Percentiles rank a stretch among this genome's conserved stretches.
phyloP scores from a whole-genome alignment of 2,888 invertebrate species.

The Atherix ibis region DNA sequence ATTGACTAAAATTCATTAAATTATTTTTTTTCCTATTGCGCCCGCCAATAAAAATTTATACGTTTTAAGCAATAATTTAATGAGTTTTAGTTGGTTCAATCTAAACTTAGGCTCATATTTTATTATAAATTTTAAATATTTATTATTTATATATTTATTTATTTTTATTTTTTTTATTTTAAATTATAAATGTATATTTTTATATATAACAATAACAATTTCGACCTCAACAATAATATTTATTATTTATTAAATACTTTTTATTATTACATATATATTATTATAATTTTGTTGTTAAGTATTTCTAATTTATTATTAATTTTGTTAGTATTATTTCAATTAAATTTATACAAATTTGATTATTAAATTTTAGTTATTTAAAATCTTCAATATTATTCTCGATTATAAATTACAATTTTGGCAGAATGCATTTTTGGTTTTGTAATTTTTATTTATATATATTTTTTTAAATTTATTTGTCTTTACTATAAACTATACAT shows the following conservation, averaged over 20 bases:
- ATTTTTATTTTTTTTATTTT: constrained; percentile 5
- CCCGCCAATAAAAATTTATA: no score
- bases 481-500: constrained; percentile 3
- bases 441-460: no score
- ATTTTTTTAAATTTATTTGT: constrained; percentile 1
- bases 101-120: no score
- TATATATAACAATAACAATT: constrained; percentile 13
- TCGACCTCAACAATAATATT: constrained; percentile 11
- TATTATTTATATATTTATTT: not conserved
- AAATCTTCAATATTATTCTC: no score
- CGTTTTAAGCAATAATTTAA: no score
- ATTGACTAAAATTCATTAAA: no score
- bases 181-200: constrained; percentile 10
- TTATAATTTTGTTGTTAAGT: not conserved
- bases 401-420: no score
- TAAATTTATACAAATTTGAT: not conserved
- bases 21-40: no score
- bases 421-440: no score
- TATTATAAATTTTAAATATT: no score
- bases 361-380: no score
- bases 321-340: not conserved
- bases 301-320: not conserved
- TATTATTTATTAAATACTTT: constrained; percentile 6
- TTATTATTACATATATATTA: not conserved
- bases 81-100: no score